These are phyloP conservation scores for Galerucella calmariensis DNA, from an alignment of 2,888 invertebrate genomes.

Conservation along the genomic window DNA sequence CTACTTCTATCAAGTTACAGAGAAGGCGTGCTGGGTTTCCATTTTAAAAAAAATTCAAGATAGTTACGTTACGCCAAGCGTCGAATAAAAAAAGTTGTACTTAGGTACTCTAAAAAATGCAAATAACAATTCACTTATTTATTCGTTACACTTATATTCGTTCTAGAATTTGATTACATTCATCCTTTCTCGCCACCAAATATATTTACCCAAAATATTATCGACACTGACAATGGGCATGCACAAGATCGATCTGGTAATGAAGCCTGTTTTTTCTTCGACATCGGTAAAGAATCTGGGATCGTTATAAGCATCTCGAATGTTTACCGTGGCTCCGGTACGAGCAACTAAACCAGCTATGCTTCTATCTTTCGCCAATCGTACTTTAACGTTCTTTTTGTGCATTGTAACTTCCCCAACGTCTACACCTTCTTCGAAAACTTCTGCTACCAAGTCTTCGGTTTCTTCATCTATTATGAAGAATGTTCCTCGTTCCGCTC, in stretches of 20 bases:
- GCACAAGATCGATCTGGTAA: slow-evolving; percentile 69
- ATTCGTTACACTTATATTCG: too few relatives aligned
- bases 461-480: slow-evolving; percentile 68
- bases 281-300: slow-evolving; percentile 68
- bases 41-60: too few relatives aligned
- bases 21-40: too few relatives aligned
- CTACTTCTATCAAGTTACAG: too few relatives aligned
- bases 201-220: slow-evolving; percentile 53
- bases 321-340: slow-evolving; percentile 67
- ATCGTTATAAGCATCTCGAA: slow-evolving; percentile 70
- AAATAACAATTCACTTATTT: too few relatives aligned
- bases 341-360: slow-evolving; percentile 69
- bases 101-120: too few relatives aligned
- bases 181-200: background rate
- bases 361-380: slow-evolving; percentile 66
- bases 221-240: slow-evolving; percentile 68
- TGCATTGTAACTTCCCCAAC: slow-evolving; percentile 63
- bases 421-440: slow-evolving; percentile 71
- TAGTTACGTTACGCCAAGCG: too few relatives aligned
- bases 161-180: too few relatives aligned
- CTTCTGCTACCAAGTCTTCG: slow-evolving; percentile 67
- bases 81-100: too few relatives aligned
- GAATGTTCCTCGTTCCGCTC: slow-evolving; percentile 70
- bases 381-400: slow-evolving; percentile 68
- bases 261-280: slow-evolving; percentile 69